Conservation (phyloP, 2,888 invertebrate species). For the Drosophila recens region DNA sequence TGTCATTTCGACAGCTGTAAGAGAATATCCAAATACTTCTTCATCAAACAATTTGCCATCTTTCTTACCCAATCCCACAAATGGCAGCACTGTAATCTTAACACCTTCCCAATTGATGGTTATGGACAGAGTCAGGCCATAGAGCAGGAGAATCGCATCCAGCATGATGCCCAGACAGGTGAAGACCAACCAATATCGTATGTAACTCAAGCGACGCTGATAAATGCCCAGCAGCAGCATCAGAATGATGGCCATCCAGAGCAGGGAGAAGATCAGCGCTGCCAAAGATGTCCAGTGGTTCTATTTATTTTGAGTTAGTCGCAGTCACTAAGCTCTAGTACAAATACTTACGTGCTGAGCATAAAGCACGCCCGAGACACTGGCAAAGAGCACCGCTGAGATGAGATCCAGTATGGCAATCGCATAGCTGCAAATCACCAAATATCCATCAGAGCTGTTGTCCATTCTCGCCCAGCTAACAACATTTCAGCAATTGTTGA, state of each 20-base stretch:
- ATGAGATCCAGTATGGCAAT: slow-evolving; percentile 67
- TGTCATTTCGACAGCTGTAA: slow-evolving; percentile 69
- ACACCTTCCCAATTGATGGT: slow-evolving; percentile 64
- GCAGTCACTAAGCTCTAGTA: neutral
- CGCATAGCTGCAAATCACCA: slow-evolving; percentile 70
- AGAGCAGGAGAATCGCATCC: slow-evolving; percentile 60
- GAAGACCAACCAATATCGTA: slow-evolving; percentile 67
- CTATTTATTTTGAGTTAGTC: slow-evolving; percentile 24
- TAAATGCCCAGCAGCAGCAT: slow-evolving; percentile 51
- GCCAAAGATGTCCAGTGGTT: slow-evolving; percentile 55
- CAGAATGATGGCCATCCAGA: slow-evolving; percentile 61
- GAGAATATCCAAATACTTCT: neutral
- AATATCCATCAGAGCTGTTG: slow-evolving; percentile 52
- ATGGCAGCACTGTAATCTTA: slow-evolving; percentile 60
- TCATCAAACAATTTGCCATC: neutral
- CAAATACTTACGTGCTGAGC: slow-evolving; percentile 55
- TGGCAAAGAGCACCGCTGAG: slow-evolving; percentile 67
- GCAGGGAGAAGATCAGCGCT: slow-evolving; percentile 54
- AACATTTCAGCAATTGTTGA: slow-evolving; percentile 31
- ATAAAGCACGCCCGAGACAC: slow-evolving; percentile 60
- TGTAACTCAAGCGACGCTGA: slow-evolving; percentile 32
- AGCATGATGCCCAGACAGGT: slow-evolving; percentile 68
- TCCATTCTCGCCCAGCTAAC: slow-evolving; percentile 35
- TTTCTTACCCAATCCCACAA: slow-evolving; percentile 58
- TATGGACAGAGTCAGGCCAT: slow-evolving; percentile 64